A percentile compares a stretch with the other conserved stretches of the same genome.
phyloP scores from a whole-genome alignment of 2,888 invertebrate species.

The Chrysolina oricalcia region DNA sequence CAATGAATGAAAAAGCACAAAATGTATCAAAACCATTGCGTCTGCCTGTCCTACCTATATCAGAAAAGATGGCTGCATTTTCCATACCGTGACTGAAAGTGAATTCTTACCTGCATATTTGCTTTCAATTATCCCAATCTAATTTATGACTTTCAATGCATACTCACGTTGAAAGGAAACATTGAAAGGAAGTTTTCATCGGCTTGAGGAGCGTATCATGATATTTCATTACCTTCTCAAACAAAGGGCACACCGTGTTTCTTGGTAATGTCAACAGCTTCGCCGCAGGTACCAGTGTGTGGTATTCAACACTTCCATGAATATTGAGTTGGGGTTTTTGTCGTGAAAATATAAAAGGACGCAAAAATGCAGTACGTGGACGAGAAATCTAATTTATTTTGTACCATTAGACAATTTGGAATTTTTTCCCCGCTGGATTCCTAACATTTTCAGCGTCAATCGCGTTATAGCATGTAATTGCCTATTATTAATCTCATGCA shows the following conservation, averaged over 20 bases:
- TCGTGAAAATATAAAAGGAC: conserved; percentile 5
- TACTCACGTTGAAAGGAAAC: neutral
- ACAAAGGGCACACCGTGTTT: neutral
- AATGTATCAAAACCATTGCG: no score
- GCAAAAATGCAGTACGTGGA: neutral
- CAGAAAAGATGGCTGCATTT: no score
- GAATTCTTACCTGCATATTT: neutral
- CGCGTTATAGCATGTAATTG: conserved; percentile 45
- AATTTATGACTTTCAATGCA: neutral
- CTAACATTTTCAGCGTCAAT: conserved; percentile 38
- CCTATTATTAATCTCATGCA: conserved; percentile 42
- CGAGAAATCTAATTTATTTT: conserved; percentile 37
- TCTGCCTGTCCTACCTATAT: no score
- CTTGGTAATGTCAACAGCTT: neutral
- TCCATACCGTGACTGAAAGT: no score
- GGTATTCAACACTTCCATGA: neutral
- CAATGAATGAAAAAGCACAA: no score
- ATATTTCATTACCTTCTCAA: conserved; percentile 8
- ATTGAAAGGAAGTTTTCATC: neutral
- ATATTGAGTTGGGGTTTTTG: neutral
- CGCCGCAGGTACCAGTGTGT: neutral
- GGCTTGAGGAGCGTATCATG: neutral
- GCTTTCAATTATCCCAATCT: neutral
- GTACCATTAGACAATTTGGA: conserved; percentile 39
- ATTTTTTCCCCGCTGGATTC: conserved; percentile 32